phyloP scores from a whole-genome alignment of 1,140 invertebrate species.

The Kradibia gibbosae region DNA sequence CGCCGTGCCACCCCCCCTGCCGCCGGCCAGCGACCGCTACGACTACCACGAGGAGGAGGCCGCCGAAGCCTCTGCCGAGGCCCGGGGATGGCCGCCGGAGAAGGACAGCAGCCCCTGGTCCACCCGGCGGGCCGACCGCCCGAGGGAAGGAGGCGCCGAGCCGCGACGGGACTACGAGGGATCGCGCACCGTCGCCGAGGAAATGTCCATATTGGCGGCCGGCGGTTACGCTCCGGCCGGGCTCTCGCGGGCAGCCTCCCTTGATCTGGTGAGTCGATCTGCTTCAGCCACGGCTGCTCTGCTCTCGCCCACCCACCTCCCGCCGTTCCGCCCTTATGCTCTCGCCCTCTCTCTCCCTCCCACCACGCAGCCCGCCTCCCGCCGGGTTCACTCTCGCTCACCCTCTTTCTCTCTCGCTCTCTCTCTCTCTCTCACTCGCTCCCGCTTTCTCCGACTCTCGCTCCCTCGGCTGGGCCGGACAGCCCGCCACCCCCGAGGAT shows the following conservation, averaged over 20 bases:
- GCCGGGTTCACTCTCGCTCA: no score
- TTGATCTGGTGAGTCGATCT: background rate
- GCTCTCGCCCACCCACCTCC: background rate
- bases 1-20: no score
- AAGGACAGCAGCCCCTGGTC: background rate
- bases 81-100: slow-evolving; percentile 4
- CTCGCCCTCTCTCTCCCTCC: no score
- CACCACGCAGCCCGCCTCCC: no score
- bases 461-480: no score
- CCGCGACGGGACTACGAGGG: background rate
- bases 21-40: background rate
- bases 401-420: no score
- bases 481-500: no score
- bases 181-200: background rate
- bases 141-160: background rate
- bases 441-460: no score
- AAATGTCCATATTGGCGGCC: slow-evolving; percentile 8
- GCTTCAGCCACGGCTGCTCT: background rate
- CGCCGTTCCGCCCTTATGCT: background rate
- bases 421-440: background rate
- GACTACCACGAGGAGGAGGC: background rate
- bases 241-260: background rate
- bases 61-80: no score
- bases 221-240: background rate
- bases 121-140: background rate